Base-by-base conservation (phyloP, 2,113 vertebrate genomes). In the Amazona guildingii region DNA sequence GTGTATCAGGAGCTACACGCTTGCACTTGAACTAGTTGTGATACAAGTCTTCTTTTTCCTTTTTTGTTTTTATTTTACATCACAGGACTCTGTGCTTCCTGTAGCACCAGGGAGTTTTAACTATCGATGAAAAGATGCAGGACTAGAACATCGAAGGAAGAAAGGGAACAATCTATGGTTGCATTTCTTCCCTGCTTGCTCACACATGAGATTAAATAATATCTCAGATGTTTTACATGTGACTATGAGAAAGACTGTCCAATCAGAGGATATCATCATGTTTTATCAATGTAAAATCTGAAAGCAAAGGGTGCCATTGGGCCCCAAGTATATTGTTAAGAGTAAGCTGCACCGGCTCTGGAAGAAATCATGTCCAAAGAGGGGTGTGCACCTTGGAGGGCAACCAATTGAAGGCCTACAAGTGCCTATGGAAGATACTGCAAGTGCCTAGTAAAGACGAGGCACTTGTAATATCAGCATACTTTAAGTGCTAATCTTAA, bases 321-420 rank as follows among this genome's bases (percentile, higher is more conserved):
- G 11, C 4, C 5, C 7, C 7, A 52, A 1, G 1, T 35, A 20
- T 23, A 8, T 7, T 9, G 7, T 37, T 74, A 80, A 51, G 21
- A 51, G 6, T 24, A 63, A 48, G 11, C 9, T 80, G 10, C 9
- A 14, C 17, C 3, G 33, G 3, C 7, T 28, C 13, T 55, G 29
- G 25, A 83, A 88, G 49, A 75, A 88, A 59, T 64, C 3, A 3
- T 17, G 7, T 61, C 33, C 16, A 33, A 69, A 62, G 14, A 73
- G 17, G 28, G 11, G 5, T 39, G 8, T 62, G 17, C 6, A 52
- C 27, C 17, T 69, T 52, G 24, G 13, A 69, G 33, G 68, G 3
- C 1, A 8, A 55, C 21, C 15, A 61, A 23, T 0, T 0, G 31
- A 73, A 83, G 17, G 9, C 27, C 19, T 41, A 14, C 19, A 23